Percentiles rank a stretch among this genome's conserved stretches.
These are phyloP conservation scores for Hybos culiciformis DNA, from an alignment of 2,888 invertebrate genomes.

Conservation along the genomic window DNA sequence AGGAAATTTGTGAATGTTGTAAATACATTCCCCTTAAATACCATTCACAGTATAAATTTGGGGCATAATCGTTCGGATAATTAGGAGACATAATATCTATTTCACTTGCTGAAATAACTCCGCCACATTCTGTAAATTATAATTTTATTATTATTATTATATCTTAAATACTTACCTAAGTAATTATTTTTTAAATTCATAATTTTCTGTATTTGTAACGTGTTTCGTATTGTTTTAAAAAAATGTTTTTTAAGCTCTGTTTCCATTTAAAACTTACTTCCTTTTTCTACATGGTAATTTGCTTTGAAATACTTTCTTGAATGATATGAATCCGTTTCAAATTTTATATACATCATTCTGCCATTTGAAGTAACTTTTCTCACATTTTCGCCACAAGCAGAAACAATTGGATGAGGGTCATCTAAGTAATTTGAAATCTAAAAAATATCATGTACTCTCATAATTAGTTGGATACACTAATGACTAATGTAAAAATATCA, in stretches of 20 bases:
- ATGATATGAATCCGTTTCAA: conserved; percentile 44
- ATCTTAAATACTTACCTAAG: no score
- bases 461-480: not conserved
- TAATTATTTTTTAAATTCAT: no score
- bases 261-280: no score
- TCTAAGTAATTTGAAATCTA: conserved; percentile 50
- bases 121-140: conserved; percentile 54
- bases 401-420: conserved; percentile 40
- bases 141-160: no score
- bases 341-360: conserved; percentile 55
- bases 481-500: no score
- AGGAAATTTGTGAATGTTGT: conserved; percentile 50
- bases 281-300: conserved; percentile 37
- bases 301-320: conserved; percentile 51
- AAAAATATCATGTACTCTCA: conserved; percentile 9
- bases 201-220: not conserved
- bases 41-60: conserved; percentile 66
- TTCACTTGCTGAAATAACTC: conserved; percentile 42
- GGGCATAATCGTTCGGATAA: conserved; percentile 65
- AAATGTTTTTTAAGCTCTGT: no score
- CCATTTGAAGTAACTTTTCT: conserved; percentile 47
- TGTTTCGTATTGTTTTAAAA: not conserved
- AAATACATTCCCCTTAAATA: conserved; percentile 51
- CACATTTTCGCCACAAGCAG: conserved; percentile 38
- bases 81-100: conserved; percentile 65